Evolutionary conservation across 1,140 invertebrate species (phyloP).

Genomic region (Magallana angulata): DNA sequence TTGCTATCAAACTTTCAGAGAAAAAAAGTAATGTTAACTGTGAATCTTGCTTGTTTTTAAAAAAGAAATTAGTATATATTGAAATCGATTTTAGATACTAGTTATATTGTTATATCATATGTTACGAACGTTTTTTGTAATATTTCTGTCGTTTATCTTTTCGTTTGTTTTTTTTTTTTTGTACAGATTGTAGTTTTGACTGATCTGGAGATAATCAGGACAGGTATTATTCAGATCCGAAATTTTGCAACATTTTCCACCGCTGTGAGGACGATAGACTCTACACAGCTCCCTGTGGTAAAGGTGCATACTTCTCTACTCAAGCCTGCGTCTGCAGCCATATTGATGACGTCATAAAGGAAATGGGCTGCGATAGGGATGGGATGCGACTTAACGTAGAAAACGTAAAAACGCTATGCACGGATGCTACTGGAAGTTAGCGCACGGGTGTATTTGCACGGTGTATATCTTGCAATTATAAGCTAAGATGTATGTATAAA

Average conservation of each 20-base stretch:
- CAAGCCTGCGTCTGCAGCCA: slow-evolving; percentile 3
- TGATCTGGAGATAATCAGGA: background rate
- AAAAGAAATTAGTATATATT: too few relatives aligned
- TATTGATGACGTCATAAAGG: background rate
- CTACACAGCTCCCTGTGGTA: slow-evolving; percentile 23
- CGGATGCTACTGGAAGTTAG: background rate
- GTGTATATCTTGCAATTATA: too few relatives aligned
- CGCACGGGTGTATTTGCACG: too few relatives aligned
- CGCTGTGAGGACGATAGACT: background rate
- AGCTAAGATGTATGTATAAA: too few relatives aligned
- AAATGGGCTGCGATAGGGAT: background rate
- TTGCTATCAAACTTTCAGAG: too few relatives aligned
- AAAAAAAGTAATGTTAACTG: too few relatives aligned
- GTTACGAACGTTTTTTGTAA: too few relatives aligned
- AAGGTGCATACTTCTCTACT: background rate
- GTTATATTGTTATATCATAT: too few relatives aligned
- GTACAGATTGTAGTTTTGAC: background rate
- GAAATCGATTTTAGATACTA: too few relatives aligned
- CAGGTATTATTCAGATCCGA: background rate
- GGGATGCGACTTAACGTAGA: background rate
- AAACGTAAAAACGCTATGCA: background rate
- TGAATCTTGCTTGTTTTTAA: too few relatives aligned
- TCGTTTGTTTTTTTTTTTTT: too few relatives aligned
- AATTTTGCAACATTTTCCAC: slow-evolving; percentile 40
- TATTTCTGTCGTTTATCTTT: too few relatives aligned